Conservation (phyloP, 92 coral and sea anemone genomes). For the Phenganax stokvisi region DNA sequence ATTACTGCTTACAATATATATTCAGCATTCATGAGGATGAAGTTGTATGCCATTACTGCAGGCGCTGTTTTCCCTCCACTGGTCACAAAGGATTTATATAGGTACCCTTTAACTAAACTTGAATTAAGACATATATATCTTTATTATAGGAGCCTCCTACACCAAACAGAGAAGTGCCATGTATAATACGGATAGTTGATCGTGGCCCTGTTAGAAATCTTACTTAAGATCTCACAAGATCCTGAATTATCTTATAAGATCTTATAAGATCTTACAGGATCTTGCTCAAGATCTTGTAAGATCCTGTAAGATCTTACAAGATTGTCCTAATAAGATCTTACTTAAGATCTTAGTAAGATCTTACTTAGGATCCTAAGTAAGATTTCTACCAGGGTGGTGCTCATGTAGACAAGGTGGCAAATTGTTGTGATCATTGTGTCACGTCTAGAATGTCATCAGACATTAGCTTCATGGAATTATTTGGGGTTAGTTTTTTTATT, state of each 20-base stretch:
- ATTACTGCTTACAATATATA: neutral
- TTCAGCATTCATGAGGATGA: constrained; percentile 81
- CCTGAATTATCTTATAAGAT: no score
- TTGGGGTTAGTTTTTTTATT: constrained; percentile 68
- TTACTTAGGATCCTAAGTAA: no score
- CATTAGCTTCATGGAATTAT: constrained; percentile 79
- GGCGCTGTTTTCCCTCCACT: constrained; percentile 92
- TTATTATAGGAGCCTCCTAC: constrained; percentile 49
- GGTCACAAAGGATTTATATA: constrained; percentile 44
- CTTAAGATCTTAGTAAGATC: no score
- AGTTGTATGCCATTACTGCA: constrained; percentile 74
- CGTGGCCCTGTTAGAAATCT: constrained; percentile 56
- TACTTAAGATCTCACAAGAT: no score
- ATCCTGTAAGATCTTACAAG: neutral
- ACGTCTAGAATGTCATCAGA: constrained; percentile 64
- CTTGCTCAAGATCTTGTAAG: neutral
- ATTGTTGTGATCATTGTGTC: neutral
- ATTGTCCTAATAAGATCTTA: neutral
- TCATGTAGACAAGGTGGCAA: neutral
- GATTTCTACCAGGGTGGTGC: no score
- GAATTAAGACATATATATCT: neutral
- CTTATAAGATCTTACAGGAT: no score
- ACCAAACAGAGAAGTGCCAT: constrained; percentile 59
- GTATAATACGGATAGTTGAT: constrained; percentile 65
- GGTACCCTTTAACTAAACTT: neutral